Evolutionary conservation across 2,113 vertebrate genomes (phyloP), one percentile per base, ranked within the genome.

Genomic region (Sceloporus undulatus): DNA sequence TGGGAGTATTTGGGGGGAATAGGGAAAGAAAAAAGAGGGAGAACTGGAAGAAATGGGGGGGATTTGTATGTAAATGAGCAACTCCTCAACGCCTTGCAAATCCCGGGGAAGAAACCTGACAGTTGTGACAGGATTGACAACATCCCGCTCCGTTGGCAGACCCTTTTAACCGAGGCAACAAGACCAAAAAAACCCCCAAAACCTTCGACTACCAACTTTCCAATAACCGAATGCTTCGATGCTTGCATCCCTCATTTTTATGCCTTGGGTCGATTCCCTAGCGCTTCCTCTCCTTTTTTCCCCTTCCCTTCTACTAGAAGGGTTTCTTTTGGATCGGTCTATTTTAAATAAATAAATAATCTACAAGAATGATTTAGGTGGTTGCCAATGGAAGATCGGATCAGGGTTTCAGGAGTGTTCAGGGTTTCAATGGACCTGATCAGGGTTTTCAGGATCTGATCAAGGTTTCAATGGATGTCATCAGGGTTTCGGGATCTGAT

Each of bases 91-190:
- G 95, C 96, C 96, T 95, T 96, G 96, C 96, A 97, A 96, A 96
- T 95, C 95, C 93, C 73, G 94, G 90, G 94, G 94, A 96, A 96
- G 96, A 96, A 97, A 96, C 95, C 91, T 97, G 97, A 97, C 97
- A 96, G 95, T 96, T 97, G 96, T 97, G 97, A 97, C 96, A 97
- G 94, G 96, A 97, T 97, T 96, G 97, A 97, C 96, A 96, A 96
- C 96, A 95, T 97, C 97, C 97, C 97, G 97, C 96, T 96, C 96
- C 96, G 95, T 97, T 96, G 96, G 96, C 96, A 97, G 97, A 97
- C 96, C 96, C 96, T 97, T 97, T 96, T 77, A 96, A 96, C 95
- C 96, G 96, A 97, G 96, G 96, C 96, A 96, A 96, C 97, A 96
- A 97, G 97, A 96, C 14, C 10, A 59, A 59, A 59, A 13, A 59